These are phyloP conservation scores for Euzetes globulus DNA, from an alignment of 2,888 invertebrate species.

Conservation along the genomic window DNA sequence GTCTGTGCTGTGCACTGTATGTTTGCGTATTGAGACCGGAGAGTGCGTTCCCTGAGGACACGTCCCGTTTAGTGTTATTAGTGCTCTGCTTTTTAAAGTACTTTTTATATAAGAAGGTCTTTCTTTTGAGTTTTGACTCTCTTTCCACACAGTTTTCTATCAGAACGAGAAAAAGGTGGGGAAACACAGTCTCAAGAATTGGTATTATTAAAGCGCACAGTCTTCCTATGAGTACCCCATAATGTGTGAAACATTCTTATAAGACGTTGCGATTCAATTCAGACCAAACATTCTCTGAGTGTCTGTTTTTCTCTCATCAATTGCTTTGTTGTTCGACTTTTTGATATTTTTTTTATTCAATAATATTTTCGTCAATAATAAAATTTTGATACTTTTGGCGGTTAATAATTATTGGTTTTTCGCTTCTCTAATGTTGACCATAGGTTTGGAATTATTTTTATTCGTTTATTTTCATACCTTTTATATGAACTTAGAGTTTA, in stretches of 20 bases:
- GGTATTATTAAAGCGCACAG: background rate
- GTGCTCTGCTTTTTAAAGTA: background rate
- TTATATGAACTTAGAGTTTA: too few relatives aligned
- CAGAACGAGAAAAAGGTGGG: constrained; percentile 3
- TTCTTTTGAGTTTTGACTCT: background rate
- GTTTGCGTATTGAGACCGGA: background rate
- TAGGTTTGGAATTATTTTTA: background rate
- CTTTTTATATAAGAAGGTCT: constrained; percentile 23
- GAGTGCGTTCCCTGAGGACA: constrained; percentile 23
- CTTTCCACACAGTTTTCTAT: background rate
- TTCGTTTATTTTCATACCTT: background rate
- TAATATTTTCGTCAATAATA: background rate
- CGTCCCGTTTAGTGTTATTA: constrained; percentile 2
- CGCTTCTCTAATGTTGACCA: background rate
- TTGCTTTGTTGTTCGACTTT: background rate
- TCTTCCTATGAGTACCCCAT: background rate
- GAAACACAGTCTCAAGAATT: background rate
- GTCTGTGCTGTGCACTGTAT: background rate
- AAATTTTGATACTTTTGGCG: background rate
- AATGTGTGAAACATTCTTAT: background rate
- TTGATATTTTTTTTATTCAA: background rate
- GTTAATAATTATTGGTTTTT: background rate
- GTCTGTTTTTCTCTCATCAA: background rate
- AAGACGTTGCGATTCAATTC: background rate
- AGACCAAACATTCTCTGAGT: background rate